These are phyloP conservation scores for Macrophya alboannulata DNA, from an alignment of 2,888 invertebrate genomes.

Conservation along the genomic window DNA sequence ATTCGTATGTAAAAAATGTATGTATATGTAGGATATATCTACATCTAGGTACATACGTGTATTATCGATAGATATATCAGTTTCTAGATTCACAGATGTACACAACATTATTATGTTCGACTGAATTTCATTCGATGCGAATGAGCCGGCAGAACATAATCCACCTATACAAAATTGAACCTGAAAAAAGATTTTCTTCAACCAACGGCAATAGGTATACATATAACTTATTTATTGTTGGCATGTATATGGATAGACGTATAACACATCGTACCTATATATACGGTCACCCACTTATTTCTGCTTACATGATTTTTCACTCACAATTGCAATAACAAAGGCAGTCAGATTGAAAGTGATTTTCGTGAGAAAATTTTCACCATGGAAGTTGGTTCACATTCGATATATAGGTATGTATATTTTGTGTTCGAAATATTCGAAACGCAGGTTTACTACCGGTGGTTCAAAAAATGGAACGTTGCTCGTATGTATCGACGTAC, in stretches of 20 bases:
- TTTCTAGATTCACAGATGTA: not conserved
- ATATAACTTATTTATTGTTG: too few species aligned
- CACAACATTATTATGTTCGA: not conserved
- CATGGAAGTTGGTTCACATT: not conserved
- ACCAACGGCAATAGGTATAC: not conserved
- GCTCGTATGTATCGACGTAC: constrained; percentile 12
- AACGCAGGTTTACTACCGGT: not conserved
- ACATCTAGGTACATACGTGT: not conserved
- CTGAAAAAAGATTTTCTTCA: not conserved
- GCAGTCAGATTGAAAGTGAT: not conserved
- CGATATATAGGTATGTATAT: not conserved
- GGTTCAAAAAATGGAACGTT: constrained; percentile 14
- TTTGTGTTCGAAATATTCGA: not conserved
- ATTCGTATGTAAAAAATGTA: not conserved
- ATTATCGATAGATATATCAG: not conserved
- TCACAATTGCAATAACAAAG: not conserved
- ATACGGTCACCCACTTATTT: not conserved
- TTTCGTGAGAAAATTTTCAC: not conserved
- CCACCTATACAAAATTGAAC: not conserved
- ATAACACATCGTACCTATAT: not conserved
- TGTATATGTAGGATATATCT: not conserved
- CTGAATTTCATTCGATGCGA: not conserved
- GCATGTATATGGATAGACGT: not conserved
- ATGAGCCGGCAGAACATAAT: not conserved
- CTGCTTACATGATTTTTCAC: not conserved